Conservation (phyloP, 1,140 invertebrate species). For the Oryzaephilus surinamensis region DNA sequence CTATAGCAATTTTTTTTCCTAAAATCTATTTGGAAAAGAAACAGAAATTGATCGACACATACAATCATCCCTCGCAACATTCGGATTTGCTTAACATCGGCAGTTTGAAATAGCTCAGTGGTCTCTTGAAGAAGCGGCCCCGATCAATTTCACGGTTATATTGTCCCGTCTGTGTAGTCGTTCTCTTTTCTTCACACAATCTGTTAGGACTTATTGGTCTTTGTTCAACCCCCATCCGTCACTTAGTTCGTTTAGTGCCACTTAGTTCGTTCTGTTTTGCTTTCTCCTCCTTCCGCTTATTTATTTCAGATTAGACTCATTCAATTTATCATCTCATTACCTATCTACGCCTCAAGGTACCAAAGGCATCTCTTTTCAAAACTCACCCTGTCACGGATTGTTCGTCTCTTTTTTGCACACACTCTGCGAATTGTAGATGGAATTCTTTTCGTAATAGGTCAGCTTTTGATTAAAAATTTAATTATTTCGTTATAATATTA, state of each 20-base stretch:
- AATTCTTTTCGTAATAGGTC: no score
- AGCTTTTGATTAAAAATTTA: no score
- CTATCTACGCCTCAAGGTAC: constrained; percentile 29
- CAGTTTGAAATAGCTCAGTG: constrained; percentile 26
- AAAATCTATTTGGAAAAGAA: constrained; percentile 19
- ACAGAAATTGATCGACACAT: constrained; percentile 21
- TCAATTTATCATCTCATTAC: constrained; percentile 35
- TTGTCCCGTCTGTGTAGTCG: constrained; percentile 20
- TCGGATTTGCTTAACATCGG: constrained; percentile 30
- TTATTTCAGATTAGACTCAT: constrained; percentile 34
- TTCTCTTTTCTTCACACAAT: constrained; percentile 8
- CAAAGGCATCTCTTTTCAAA: no score
- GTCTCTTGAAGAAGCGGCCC: constrained; percentile 23
- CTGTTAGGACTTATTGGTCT: constrained; percentile 10
- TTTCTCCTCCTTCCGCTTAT: constrained; percentile 31
- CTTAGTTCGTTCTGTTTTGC: constrained; percentile 30
- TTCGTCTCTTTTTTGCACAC: no score
- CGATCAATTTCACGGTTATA: constrained; percentile 35
- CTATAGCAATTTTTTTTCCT: no score
- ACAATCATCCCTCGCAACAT: constrained; percentile 19
- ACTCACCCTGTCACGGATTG: no score
- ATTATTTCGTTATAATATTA: no score
- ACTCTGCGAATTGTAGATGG: no score
- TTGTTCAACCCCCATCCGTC: constrained; percentile 25
- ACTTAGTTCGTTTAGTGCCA: constrained; percentile 35